Conservation (phyloP, 2,797 vertebrate species). For the Phoxinus dragarum region DNA sequence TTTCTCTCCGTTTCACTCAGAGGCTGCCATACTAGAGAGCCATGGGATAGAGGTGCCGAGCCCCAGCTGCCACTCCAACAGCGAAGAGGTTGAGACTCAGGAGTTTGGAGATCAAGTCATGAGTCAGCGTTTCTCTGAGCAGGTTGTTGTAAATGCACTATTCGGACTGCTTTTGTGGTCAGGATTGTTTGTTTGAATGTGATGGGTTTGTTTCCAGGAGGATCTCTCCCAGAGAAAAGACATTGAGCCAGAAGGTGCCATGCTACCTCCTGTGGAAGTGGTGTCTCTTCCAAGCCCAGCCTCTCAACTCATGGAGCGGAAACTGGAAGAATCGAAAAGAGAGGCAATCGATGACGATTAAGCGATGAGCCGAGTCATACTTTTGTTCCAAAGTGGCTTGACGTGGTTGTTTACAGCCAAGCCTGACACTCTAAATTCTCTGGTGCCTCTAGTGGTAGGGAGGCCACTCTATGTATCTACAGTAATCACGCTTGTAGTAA, state of each 20-base stretch:
- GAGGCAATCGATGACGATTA: conserved; percentile 82
- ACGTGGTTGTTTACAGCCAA: conserved; percentile 39
- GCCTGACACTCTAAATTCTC: conserved; percentile 58
- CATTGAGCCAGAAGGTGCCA: conserved; percentile 73
- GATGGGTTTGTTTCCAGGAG: conserved; percentile 68
- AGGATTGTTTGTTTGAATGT: neutral
- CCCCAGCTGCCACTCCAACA: conserved; percentile 84
- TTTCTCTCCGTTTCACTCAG: conserved; percentile 59
- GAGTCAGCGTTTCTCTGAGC: conserved; percentile 77
- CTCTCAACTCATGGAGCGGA: conserved; percentile 74
- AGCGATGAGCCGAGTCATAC: conserved; percentile 64
- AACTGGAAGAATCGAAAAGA: conserved; percentile 78
- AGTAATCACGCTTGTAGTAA: conserved; percentile 85
- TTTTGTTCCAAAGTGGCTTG: conserved; percentile 62
- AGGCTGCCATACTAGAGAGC: conserved; percentile 87
- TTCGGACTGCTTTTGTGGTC: neutral
- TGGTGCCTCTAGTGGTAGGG: conserved; percentile 76
- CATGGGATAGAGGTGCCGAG: conserved; percentile 85
- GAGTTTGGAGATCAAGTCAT: conserved; percentile 82
- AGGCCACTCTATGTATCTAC: conserved; percentile 83
- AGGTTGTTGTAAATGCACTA: conserved; percentile 52
- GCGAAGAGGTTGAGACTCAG: conserved; percentile 81
- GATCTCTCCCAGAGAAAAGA: conserved; percentile 77
- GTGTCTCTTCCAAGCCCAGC: conserved; percentile 72
- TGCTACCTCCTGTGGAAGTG: conserved; percentile 69